Evolutionary conservation across 2,113 vertebrate genomes (phyloP).

Genomic region (Pseudolaguvia tuberculata): DNA sequence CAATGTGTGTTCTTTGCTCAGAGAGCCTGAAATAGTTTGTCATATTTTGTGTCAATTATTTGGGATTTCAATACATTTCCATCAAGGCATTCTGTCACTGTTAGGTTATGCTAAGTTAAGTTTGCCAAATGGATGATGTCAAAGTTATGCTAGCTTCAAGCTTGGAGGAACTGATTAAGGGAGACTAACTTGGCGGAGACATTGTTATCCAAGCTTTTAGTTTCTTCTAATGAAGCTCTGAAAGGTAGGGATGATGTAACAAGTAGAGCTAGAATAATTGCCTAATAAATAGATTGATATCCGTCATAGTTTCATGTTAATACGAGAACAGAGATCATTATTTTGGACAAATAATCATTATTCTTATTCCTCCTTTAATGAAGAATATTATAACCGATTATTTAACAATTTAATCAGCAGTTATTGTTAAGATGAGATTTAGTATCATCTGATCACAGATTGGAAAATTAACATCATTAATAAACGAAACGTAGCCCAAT

Average conservation of each 20-base stretch:
- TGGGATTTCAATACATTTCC: conserved; percentile 96
- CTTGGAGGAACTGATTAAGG: conserved; percentile 10
- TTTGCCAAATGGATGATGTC: conserved; percentile 68
- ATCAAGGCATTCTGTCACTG: conserved; percentile 97
- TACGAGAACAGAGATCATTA: background rate
- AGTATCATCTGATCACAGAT: no score
- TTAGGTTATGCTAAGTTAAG: conserved; percentile 98
- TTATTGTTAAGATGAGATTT: background rate
- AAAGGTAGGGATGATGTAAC: background rate
- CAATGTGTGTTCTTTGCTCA: conserved; percentile 98
- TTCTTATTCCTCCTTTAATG: no score
- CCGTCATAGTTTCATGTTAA: background rate
- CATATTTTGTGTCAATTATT: conserved; percentile 99
- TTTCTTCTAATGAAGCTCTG: conserved; percentile 2
- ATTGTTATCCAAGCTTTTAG: background rate
- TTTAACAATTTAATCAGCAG: background rate
- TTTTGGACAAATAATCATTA: no score
- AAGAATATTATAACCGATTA: no score
- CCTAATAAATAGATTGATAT: background rate
- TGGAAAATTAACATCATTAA: no score
- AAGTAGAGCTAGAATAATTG: background rate
- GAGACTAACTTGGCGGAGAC: conserved; percentile 13
- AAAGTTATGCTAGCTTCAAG: conserved; percentile 30
- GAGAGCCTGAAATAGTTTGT: conserved; percentile 98
- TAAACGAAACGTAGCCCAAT: background rate